Evolutionary conservation across 2,888 invertebrate species (phyloP).

Genomic region (Aphrophora alni): DNA sequence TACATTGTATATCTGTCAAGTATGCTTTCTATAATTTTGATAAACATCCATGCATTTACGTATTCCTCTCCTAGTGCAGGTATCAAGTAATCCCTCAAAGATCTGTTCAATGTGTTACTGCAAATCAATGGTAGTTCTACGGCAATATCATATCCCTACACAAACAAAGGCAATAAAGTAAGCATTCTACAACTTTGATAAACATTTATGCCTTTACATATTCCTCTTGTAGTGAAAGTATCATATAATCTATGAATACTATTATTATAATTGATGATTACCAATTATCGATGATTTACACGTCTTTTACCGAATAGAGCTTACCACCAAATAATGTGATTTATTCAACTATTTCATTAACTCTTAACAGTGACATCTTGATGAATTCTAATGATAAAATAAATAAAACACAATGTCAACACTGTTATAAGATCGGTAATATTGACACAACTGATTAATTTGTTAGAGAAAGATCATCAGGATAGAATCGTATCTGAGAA

Average conservation of each 20-base stretch:
- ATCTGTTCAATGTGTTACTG: not conserved
- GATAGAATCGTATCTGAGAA: no score
- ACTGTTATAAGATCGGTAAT: no score
- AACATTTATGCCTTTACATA: not conserved
- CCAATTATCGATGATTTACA: no score
- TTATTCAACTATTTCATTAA: no score
- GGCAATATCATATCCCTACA: conserved; percentile 1
- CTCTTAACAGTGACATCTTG: no score
- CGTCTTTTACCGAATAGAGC: no score
- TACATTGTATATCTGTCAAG: not conserved
- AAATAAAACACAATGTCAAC: no score
- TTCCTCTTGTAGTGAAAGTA: not conserved
- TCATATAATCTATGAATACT: not conserved
- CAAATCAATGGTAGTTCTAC: conserved; percentile 15
- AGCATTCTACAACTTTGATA: not conserved
- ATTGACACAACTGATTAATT: no score
- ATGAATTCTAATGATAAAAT: no score
- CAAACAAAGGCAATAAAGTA: not conserved
- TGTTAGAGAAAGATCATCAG: no score
- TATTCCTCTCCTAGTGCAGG: not conserved
- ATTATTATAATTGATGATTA: not conserved
- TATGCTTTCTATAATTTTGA: conserved; percentile 1
- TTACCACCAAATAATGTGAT: no score
- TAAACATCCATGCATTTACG: not conserved
- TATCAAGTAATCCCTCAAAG: conserved; percentile 21